Evolutionary conservation across 2,888 invertebrate genomes (phyloP).

Genomic region (Sipha maydis): DNA sequence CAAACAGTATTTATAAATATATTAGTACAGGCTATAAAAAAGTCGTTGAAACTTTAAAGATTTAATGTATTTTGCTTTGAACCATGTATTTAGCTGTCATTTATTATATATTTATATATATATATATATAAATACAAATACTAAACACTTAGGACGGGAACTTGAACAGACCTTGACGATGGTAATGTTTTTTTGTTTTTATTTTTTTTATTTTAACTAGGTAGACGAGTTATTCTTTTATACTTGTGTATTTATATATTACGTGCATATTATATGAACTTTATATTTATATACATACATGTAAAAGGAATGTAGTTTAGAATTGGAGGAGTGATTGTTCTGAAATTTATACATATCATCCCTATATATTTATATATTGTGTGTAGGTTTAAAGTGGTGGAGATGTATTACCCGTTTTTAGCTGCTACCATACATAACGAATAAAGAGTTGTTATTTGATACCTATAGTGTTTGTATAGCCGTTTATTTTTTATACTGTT

Average conservation of each 20-base stretch:
- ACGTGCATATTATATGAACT: background rate
- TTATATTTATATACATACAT: background rate
- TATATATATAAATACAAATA: slow-evolving; percentile 41
- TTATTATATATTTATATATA: slow-evolving; percentile 35
- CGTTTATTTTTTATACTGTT: slow-evolving; percentile 48
- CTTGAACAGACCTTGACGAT: slow-evolving; percentile 54
- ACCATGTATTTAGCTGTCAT: slow-evolving; percentile 60
- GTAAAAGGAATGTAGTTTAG: slow-evolving; percentile 32
- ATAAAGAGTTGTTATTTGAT: slow-evolving; percentile 13
- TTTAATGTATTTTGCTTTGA: slow-evolving; percentile 60
- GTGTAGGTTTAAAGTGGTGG: background rate
- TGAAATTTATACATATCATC: background rate
- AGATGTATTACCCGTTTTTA: background rate
- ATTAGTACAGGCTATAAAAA: slow-evolving; percentile 25
- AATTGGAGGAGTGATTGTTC: slow-evolving; percentile 22
- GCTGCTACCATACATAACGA: background rate
- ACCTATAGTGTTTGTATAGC: slow-evolving; percentile 54
- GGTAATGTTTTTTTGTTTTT: slow-evolving; percentile 22
- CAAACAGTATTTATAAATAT: slow-evolving; percentile 50
- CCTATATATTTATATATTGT: background rate
- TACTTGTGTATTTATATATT: background rate
- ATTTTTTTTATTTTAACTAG: slow-evolving; percentile 16
- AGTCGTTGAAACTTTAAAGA: slow-evolving; percentile 53
- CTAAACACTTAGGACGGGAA: slow-evolving; percentile 45
- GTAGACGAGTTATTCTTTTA: slow-evolving; percentile 31